Conservation (phyloP, 1,140 invertebrate species). For the Drosophila paulistorum region DNA sequence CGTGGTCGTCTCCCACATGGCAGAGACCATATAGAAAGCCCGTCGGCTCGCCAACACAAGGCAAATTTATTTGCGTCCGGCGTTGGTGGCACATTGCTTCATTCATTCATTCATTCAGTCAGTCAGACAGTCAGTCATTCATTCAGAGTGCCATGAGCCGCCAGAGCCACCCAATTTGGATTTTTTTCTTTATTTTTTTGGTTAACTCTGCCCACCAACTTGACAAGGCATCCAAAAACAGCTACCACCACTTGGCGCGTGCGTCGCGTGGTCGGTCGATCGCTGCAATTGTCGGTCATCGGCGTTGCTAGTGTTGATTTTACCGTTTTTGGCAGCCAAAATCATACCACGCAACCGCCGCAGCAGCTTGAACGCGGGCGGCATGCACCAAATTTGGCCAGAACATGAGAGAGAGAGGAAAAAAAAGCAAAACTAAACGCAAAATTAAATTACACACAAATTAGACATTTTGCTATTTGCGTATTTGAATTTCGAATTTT, state of each 20-base stretch:
- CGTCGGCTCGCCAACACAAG: constrained; percentile 72
- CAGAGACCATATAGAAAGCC: constrained; percentile 41
- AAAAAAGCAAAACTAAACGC: no score
- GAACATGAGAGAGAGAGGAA: constrained; percentile 4
- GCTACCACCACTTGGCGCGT: constrained; percentile 70
- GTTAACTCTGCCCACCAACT: constrained; percentile 51
- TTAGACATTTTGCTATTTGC: constrained; percentile 28
- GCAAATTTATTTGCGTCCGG: constrained; percentile 20
- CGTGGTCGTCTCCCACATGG: constrained; percentile 68
- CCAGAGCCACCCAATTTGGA: constrained; percentile 11
- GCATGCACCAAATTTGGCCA: constrained; percentile 54
- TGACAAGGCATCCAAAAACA: constrained; percentile 32
- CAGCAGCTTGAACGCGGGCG: constrained; percentile 33
- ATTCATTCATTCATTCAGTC: constrained; percentile 38
- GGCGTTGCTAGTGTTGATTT: constrained; percentile 39
- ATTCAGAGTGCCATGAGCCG: not conserved
- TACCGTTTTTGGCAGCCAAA: constrained; percentile 41
- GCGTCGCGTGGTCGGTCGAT: constrained; percentile 62
- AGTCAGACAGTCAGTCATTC: not conserved
- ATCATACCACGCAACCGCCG: not conserved
- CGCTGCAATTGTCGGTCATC: constrained; percentile 74
- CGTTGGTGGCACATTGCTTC: constrained; percentile 52
- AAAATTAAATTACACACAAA: no score
- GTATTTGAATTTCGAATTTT: constrained; percentile 68
- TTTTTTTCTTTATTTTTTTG: constrained; percentile 1